Evolutionary conservation across 2,888 invertebrate species (phyloP), one percentile per base, ranked within the genome.

Genomic region (Drosophila lacicola): DNA sequence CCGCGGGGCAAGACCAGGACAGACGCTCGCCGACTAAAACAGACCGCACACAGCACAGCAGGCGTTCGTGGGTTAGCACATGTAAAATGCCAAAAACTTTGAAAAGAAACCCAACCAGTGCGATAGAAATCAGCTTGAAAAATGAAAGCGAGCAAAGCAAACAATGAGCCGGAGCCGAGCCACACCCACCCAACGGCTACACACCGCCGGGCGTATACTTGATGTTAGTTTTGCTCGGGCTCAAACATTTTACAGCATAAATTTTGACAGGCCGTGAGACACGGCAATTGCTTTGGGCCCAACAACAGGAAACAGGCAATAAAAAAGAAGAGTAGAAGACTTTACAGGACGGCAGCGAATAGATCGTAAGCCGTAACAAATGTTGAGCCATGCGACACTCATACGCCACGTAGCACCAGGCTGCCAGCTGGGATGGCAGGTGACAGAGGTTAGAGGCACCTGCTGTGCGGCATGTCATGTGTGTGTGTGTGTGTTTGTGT

Each of bases 61-160:
- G 71, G 64, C 51, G 41, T 68, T 49, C 47, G 60, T 54, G 66
- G 85, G 76, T 69, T 70, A 81, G 82, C 88, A 87, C 80, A 83
- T 83, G 88, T 83, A 80, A 88, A 88, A 82, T 88, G 88, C 72
- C 88, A 85, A 72, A 76, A 85, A 74, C 66, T 88, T 88, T 88
- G 80, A 85, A 82, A 85, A 74, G 70, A 70, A 75, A 70, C 78
- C 70, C 70, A 68, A 67, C 17, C 17, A 57, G 73, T 65, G 74
- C 86, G 84, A 82, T 86, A 70, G 86, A 77, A 80, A 85, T 80
- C 86, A 78, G 75, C 75, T 79, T 84, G 77, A 85, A 84, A 81
- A 84, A 81, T 86, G 75, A 56, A 66, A 62, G 70, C 63, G 17
- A 19, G 51, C 63, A 50, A 64, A 56, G 56, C 67, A 72, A 80